Evolutionary conservation across 2,113 vertebrate species (phyloP), one percentile per base, ranked within the genome.

Genomic region (Myrmecobius fasciatus): DNA sequence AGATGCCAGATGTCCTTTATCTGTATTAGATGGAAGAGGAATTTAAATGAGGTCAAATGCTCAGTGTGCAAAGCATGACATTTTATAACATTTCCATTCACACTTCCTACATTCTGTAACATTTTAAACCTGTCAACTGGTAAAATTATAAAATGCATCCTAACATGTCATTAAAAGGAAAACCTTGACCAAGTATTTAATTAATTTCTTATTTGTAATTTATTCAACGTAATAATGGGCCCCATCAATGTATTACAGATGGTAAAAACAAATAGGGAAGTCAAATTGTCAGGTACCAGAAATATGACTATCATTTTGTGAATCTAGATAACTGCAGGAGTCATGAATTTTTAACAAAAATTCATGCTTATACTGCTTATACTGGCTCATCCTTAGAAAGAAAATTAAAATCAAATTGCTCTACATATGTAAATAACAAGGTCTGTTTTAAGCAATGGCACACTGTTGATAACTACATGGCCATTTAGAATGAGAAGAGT

Each of bases 1-100:
- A 92, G 53, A 91, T 96, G 51, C 67, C 95, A 97, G 97, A 94
- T 96, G 94, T 94, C 28, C n/a, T 96, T 97, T 97, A 91, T 97
- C 67, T 91, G 11, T 92, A 2, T 47, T 60, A 53, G 28, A n/a
- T 48, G 25, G 88, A 53, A 96, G 43, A 95, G 52, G 93, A 97
- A 91, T 95, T 96, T 67, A 95, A 96, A 97, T 67, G 90, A 96
- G 31, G 26, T 92, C 91, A 95, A 97, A 92, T 49, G 93, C 46
- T 92, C 92, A 20, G 10, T 52, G 52, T 67, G 25, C 54, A 92
- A 24, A 94, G 92, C 52, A 8, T 90, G 88, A 47, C n/a, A 53
- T 95, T 97, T 95, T 90, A 94, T 90, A 75, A 88, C 90, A 89
- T 0, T 5, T 60, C 88, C 91, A 95, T 94, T 95, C 90, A 67